Evolutionary conservation across 2,888 invertebrate species (phyloP), one percentile per base, ranked within the genome.

Genomic region (Polydrusus cervinus): DNA sequence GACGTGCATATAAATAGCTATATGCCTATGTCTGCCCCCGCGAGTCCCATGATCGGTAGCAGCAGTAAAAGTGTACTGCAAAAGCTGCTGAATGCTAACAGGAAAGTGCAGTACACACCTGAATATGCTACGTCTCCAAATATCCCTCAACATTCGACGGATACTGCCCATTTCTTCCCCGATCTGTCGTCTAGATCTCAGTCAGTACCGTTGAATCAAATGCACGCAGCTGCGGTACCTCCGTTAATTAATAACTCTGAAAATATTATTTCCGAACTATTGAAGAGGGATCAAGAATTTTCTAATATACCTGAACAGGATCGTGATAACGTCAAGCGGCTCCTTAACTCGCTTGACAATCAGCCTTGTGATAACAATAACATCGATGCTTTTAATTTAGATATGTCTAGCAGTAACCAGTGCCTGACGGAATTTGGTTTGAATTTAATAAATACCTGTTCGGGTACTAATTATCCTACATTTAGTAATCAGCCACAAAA

Each of bases 21-120:
- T 80, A 87, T 90, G 78, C 90, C 91, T 1, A 91, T 91, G 89
- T 93, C 93, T 2, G 93, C 93, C 1, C 93, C 93, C 11, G 91
- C 92, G 0, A 93, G 93, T 80, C 93, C 93, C 0, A 90, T 84
- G 78, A 76, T 83, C 47, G 30, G 34, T n/a, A 78, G 79, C 53
- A 81, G 78, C 66, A 82, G 79, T 65, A 83, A 82, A 60, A 84
- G 82, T 40, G 82, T 85, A 57, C 75, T 86, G 20, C 89, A 90
- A 76, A 87, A 89, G 82, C 86, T 90, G 74, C 86, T 89, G 65
- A 88, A 89, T 81, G 85, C 88, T 8, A 87, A 85, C 69, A 88
- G 86, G 77, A 89, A 89, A 80, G 87, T 90, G 51, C 84, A 87
- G 78, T 89, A 89, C 47, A 88, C 87, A 67, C 87, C 89, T 51